These are phyloP conservation scores for Craseonycteris thonglongyai DNA, from an alignment of 2,113 vertebrate genomes.

Conservation along the genomic window DNA sequence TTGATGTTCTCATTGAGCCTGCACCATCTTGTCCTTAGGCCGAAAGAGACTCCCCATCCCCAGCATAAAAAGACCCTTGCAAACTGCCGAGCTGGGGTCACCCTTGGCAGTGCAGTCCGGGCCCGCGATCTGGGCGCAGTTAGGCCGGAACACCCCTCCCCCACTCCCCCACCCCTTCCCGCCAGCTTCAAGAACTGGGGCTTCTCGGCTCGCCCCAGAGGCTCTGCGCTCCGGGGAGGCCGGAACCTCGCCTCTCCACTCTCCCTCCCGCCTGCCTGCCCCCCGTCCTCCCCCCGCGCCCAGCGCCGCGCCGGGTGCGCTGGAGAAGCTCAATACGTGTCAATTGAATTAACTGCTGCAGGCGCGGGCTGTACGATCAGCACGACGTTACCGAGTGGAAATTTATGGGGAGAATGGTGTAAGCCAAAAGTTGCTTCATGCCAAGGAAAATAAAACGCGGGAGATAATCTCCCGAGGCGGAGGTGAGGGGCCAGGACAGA, in stretches of 20 bases:
- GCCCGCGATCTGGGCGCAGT: slow-evolving; percentile 15
- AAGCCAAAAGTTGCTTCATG: slow-evolving; percentile 78
- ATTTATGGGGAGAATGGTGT: slow-evolving; percentile 73
- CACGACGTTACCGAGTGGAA: slow-evolving; percentile 74
- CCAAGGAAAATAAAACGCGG: slow-evolving; percentile 80
- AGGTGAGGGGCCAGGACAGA: slow-evolving; percentile 67
- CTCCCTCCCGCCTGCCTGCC: not conserved
- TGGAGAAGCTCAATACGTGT: slow-evolving; percentile 68
- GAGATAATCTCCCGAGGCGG: slow-evolving; percentile 73
- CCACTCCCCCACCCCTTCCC: slow-evolving; percentile 15
- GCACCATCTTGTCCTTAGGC: slow-evolving; percentile 60
- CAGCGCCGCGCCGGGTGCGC: slow-evolving; percentile 48
- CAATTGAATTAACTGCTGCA: slow-evolving; percentile 73
- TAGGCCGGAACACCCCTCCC: slow-evolving; percentile 16
- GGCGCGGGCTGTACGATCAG: slow-evolving; percentile 64
- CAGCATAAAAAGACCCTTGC: slow-evolving; percentile 17
- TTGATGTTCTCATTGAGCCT: slow-evolving; percentile 51
- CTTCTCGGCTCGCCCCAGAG: slow-evolving; percentile 38
- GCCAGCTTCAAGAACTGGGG: slow-evolving; percentile 29
- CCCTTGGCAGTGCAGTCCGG: not conserved
- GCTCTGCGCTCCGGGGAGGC: slow-evolving; percentile 36
- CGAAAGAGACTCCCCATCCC: slow-evolving; percentile 20
- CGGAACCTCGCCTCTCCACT: slow-evolving; percentile 59
- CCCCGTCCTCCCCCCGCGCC: not conserved
- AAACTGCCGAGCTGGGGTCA: not conserved